phyloP scores from a whole-genome alignment of 92 coral and sea anemone genomes.

The Siderastrea siderea region DNA sequence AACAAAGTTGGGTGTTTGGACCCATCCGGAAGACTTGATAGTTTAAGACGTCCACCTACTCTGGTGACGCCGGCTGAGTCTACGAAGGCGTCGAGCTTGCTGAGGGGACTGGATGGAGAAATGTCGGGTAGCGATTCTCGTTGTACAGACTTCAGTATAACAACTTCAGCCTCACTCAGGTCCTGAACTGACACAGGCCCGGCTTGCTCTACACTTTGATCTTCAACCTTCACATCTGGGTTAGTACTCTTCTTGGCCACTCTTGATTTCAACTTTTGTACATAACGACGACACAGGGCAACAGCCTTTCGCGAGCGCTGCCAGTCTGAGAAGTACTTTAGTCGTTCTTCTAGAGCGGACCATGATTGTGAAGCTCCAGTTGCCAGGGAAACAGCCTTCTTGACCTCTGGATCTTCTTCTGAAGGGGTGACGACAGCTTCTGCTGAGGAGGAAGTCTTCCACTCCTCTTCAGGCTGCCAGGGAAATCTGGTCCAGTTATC shows the following conservation, averaged over 20 bases:
- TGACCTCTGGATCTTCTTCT: slow-evolving; percentile 16
- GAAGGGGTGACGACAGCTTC: background rate
- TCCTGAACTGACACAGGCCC: slow-evolving; percentile 30
- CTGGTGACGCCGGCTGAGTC: slow-evolving; percentile 13
- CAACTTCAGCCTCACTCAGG: no score
- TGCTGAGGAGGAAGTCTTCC: background rate
- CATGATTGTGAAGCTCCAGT: slow-evolving; percentile 26
- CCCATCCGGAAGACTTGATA: background rate
- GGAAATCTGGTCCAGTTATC: slow-evolving; percentile 24
- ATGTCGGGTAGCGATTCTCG: background rate
- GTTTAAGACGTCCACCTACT: background rate
- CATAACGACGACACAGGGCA: slow-evolving; percentile 34
- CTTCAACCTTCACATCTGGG: slow-evolving; percentile 15
- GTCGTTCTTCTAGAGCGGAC: slow-evolving; percentile 14
- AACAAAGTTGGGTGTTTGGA: slow-evolving; percentile 26
- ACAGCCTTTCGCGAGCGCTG: slow-evolving; percentile 18
- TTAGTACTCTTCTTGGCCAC: background rate
- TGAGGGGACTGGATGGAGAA: slow-evolving; percentile 20
- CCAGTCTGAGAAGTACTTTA: slow-evolving; percentile 46
- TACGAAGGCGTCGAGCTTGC: slow-evolving; percentile 18
- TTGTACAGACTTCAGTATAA: background rate
- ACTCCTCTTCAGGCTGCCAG: background rate
- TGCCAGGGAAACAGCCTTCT: slow-evolving; percentile 22
- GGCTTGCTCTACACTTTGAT: background rate
- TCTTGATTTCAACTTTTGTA: background rate